These are phyloP conservation scores for Gephyroberyx darwinii DNA, from an alignment of 2,797 vertebrate genomes.

Conservation along the genomic window DNA sequence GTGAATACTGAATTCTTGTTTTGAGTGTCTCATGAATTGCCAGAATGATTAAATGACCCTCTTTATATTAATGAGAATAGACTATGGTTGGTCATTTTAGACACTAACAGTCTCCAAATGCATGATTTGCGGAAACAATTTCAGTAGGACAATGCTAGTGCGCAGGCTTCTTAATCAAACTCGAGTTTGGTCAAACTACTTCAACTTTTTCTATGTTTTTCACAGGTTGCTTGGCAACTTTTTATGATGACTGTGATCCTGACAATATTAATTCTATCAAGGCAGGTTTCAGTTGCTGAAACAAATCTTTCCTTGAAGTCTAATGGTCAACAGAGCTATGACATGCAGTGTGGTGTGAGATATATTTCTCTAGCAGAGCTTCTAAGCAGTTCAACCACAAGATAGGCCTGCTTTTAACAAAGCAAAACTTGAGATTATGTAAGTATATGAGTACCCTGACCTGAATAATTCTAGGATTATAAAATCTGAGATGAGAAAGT, in stretches of 20 bases:
- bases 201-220: slow-evolving; percentile 35
- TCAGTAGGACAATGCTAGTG: slow-evolving; percentile 45
- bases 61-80: slow-evolving; percentile 69
- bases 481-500: slow-evolving; percentile 17
- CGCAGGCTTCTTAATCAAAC: slow-evolving; percentile 28
- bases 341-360: not conserved
- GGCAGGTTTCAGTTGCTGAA: slow-evolving; percentile 3
- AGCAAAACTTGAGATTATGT: slow-evolving; percentile 35
- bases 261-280: slow-evolving; percentile 38
- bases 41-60: slow-evolving; percentile 70
- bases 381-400: slow-evolving; percentile 17
- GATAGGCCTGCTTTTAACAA: slow-evolving; percentile 1
- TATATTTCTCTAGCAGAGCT: slow-evolving; percentile 12
- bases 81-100: slow-evolving; percentile 56
- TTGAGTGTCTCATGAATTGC: slow-evolving; percentile 71
- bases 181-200: slow-evolving; percentile 31
- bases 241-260: slow-evolving; percentile 33
- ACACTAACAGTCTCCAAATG: slow-evolving; percentile 48
- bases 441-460: slow-evolving; percentile 31
- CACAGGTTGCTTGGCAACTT: slow-evolving; percentile 32
- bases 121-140: slow-evolving; percentile 64
- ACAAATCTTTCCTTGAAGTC: slow-evolving; percentile 12
- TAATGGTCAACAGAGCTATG: slow-evolving; percentile 6
- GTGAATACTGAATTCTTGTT: slow-evolving; percentile 69
- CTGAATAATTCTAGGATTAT: not conserved